Conservation (phyloP, 2,113 vertebrate species). For the Aviceda subcristata region DNA sequence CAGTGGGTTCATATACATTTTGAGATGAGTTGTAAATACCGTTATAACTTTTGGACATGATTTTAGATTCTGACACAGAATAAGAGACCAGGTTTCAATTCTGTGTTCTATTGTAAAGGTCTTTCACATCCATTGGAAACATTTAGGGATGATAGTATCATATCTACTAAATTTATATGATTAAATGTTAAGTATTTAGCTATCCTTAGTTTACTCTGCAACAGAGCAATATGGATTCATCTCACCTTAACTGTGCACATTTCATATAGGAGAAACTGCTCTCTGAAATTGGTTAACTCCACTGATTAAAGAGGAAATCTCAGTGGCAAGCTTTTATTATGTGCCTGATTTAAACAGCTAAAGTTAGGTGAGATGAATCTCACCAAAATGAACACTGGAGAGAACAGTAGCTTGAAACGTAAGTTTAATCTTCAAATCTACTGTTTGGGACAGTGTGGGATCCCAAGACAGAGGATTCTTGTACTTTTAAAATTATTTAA, state of each 20-base stretch:
- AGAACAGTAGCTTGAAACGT: background rate
- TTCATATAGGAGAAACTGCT: background rate
- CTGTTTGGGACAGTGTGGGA: background rate
- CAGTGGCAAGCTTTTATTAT: background rate
- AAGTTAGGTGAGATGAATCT: background rate
- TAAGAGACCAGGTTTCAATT: background rate
- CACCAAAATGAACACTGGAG: background rate
- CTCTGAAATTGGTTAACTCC: background rate
- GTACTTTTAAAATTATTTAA: background rate
- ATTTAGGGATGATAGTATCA: background rate
- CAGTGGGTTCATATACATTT: background rate
- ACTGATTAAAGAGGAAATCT: background rate
- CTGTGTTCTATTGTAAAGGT: background rate
- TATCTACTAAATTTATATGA: background rate
- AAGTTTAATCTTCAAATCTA: background rate
- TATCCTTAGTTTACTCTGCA: background rate
- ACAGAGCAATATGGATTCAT: background rate
- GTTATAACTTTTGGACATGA: background rate
- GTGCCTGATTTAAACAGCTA: background rate
- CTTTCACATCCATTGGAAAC: background rate
- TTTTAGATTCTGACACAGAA: background rate
- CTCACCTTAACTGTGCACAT: background rate
- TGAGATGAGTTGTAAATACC: background rate
- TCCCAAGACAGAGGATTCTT: background rate
- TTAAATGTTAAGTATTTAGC: background rate